phyloP scores from a whole-genome alignment of 1,140 invertebrate genomes.

The Thrips palmi region DNA sequence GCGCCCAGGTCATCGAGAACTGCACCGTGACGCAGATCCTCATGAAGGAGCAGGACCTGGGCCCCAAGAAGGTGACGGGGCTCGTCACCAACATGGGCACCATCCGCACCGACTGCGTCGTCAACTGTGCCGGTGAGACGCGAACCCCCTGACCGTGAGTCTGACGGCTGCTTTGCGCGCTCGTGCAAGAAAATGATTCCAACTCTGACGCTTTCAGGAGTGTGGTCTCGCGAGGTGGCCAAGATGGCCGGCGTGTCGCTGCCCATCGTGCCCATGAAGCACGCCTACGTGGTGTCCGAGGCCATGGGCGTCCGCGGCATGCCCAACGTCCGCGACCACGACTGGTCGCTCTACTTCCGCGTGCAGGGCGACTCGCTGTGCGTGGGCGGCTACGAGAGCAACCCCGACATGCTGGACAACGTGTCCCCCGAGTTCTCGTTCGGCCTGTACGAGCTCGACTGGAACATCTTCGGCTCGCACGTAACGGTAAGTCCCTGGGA shows the following conservation, averaged over 20 bases:
- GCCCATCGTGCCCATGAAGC: conserved; percentile 66
- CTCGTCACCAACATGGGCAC: conserved; percentile 51
- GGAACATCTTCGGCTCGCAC: conserved; percentile 60
- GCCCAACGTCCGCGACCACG: conserved; percentile 72
- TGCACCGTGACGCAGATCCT: conserved; percentile 49
- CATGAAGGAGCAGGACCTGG: conserved; percentile 37
- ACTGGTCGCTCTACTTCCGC: conserved; percentile 63
- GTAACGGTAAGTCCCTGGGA: too few relatives aligned
- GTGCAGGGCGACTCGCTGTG: conserved; percentile 62
- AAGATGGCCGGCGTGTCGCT: conserved; percentile 48
- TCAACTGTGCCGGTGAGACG: conserved; percentile 43
- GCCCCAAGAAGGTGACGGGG: conserved; percentile 44
- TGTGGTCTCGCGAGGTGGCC: conserved; percentile 57
- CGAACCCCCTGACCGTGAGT: too few relatives aligned
- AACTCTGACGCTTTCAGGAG: conserved; percentile 34
- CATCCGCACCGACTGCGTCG: conserved; percentile 51
- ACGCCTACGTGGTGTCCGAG: conserved; percentile 72
- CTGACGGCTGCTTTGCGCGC: too few relatives aligned
- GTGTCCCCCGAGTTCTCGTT: conserved; percentile 62
- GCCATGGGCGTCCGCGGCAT: conserved; percentile 47
- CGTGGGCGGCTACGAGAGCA: conserved; percentile 74
- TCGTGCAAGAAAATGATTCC: too few relatives aligned
- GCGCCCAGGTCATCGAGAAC: conserved; percentile 55
- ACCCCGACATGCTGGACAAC: conserved; percentile 59
- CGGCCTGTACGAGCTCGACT: conserved; percentile 68